These are phyloP conservation scores for Grammomys dolichurus DNA, from an alignment of 2,113 vertebrate species.

Conservation along the genomic window DNA sequence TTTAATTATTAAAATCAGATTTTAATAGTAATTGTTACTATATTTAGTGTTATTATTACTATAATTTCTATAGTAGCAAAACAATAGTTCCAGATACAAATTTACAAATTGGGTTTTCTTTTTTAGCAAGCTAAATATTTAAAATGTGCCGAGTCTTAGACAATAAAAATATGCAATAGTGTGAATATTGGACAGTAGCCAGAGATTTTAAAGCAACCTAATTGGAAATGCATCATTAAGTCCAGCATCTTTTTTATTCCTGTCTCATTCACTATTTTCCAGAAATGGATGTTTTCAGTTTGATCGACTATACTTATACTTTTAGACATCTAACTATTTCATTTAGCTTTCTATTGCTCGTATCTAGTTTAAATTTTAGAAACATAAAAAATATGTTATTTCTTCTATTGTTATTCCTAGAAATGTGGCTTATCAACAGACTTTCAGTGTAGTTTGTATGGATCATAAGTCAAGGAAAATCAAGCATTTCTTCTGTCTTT, in stretches of 20 bases:
- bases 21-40: background rate
- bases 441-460: background rate
- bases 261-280: background rate
- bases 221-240: background rate
- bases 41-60: background rate
- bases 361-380: background rate
- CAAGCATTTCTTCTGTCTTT: background rate
- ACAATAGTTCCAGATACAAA: background rate
- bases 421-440: background rate
- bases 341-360: background rate
- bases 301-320: background rate
- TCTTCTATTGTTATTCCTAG: background rate
- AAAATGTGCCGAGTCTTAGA: background rate
- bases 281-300: slow-evolving; percentile 36
- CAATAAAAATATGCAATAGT: background rate
- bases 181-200: background rate
- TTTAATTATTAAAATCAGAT: background rate
- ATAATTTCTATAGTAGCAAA: background rate
- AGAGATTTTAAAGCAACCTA: background rate
- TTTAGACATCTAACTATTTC: background rate
- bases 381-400: background rate
- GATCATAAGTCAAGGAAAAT: background rate
- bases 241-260: background rate
- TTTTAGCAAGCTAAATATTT: background rate
- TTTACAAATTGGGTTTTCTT: background rate